Evolutionary conservation across 2,888 invertebrate genomes (phyloP), one percentile per base, ranked within the genome.

Genomic region (Anticlea derivata): DNA sequence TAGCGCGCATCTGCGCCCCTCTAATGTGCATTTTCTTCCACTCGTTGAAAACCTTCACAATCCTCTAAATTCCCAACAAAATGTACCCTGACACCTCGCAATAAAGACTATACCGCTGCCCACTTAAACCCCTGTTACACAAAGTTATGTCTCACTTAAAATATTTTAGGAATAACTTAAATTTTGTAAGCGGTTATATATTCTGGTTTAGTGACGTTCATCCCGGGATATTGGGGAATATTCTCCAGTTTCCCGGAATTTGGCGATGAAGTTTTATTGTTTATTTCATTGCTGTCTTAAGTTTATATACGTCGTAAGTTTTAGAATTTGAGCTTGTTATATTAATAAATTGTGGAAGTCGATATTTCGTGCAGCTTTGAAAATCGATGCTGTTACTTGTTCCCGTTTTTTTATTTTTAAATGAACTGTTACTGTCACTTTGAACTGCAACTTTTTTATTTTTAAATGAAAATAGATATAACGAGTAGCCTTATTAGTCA

Each of bases 111-210:
- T 11, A 41, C 24, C 34, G 8, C 8, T n/a, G 13, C 24, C 34
- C 7, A 13, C 26, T 11, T 31, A 44, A 51, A 41, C 31, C 46
- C 37, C 33, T 30, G 41, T 57, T 49, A 51, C 38, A 38, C 44
- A 50, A 51, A 58, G 59, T 61, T 57, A 61, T 46, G 50, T 50
- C 50, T 33, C 34, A 29, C 44, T 58, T 61, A 50, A 54, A 61
- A 57, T 55, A 58, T 56, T 62, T 58, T 12, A 35, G 41, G 59
- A 51, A 62, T 62, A 60, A 58, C 52, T 61, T 62, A 46, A 56
- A 55, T 58, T 53, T 43, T 48, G 59, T 56, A 49, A 55, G 41
- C 48, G 47, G 48, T 50, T 55, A 35, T 50, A 27, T 55, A 46
- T 55, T 37, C 37, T 17, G 29, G 43, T 23, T 47, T 37, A 48